phyloP scores from a whole-genome alignment of 1,140 invertebrate genomes.

The Drusus annulatus region DNA sequence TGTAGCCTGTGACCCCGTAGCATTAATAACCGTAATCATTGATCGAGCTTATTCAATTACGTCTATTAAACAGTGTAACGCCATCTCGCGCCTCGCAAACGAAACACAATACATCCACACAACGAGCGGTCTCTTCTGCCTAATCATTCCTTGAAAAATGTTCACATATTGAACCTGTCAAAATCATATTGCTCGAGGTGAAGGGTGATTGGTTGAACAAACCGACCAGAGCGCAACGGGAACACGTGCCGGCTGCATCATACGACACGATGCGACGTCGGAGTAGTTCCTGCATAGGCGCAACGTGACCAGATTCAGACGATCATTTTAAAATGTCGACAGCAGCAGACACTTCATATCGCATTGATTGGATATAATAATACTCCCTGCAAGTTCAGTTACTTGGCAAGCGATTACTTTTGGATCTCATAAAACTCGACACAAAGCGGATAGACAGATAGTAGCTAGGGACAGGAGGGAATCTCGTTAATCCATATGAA shows the following conservation, averaged over 20 bases:
- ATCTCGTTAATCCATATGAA: no score
- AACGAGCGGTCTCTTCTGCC: neutral
- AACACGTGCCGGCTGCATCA: conserved; percentile 19
- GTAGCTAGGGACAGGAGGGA: no score
- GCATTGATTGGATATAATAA: neutral
- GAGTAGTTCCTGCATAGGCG: neutral
- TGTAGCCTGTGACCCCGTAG: neutral
- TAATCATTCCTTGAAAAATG: conserved; percentile 26
- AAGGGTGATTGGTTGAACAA: conserved; percentile 33
- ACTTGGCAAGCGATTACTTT: neutral
- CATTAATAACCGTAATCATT: neutral
- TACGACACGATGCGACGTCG: neutral
- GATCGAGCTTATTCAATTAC: conserved; percentile 25
- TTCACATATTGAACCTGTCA: conserved; percentile 38
- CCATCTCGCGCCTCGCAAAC: conserved; percentile 2
- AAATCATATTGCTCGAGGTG: conserved; percentile 33
- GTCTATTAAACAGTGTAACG: conserved; percentile 10
- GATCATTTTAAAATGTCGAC: neutral
- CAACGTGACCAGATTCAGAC: neutral
- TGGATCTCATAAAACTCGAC: no score
- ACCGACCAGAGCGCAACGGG: neutral
- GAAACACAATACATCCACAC: neutral
- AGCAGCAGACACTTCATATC: neutral
- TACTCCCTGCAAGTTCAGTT: neutral
- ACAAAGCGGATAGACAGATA: no score